Base-by-base conservation (phyloP, 2,797 vertebrate species). In the Hipposideros larvatus region DNA sequence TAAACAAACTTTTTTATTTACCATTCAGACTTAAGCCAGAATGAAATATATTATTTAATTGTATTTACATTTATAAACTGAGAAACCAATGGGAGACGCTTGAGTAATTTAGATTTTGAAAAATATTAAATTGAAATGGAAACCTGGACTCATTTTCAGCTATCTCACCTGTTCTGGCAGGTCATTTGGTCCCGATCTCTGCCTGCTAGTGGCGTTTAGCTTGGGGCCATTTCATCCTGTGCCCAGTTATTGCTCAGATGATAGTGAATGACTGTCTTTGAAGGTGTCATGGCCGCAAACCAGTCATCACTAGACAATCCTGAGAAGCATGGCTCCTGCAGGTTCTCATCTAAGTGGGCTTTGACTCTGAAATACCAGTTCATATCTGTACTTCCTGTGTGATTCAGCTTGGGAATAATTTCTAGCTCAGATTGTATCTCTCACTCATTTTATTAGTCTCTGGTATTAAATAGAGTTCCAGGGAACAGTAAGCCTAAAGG, bases 61-160 rank as follows among this genome's bases (percentile, higher is more conserved):
- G 4, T 18, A 28, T 92, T 83, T 28, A 7, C 22, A 74, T 21
- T 96, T 90, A 66, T 78, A 89, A 91, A 73, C 11, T 71, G 65
- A 75, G 21, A 93, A 92, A 51, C 41, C 31, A 95, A 0, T 51
- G n/a, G 11, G 26, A 91, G 86, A 85, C 34, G 78, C 41, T 53
- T 59, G 16, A 91, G 16, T 86, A 61, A 83, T 89, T 94, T 90
- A 31, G 43, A 66, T 92, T 96, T 96, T 92, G 68, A 92, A 73
- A 87, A 96, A 66, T 82, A 41, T 37, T 46, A 90, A 82, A 78
- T 43, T 94, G 57, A 91, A 91, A 51, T 92, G 77, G 63, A 63
- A 94, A 82, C 24, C 37, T 96, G 14, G 8, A 19, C 37, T 86
- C 10, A 61, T 87, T 87, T 63, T 90, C 34, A 61, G 85, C 16